A percentile compares a stretch with the other conserved stretches of the same genome.
These are phyloP conservation scores for Orchestes rusci DNA, from an alignment of 2,888 invertebrate species.

Conservation along the genomic window DNA sequence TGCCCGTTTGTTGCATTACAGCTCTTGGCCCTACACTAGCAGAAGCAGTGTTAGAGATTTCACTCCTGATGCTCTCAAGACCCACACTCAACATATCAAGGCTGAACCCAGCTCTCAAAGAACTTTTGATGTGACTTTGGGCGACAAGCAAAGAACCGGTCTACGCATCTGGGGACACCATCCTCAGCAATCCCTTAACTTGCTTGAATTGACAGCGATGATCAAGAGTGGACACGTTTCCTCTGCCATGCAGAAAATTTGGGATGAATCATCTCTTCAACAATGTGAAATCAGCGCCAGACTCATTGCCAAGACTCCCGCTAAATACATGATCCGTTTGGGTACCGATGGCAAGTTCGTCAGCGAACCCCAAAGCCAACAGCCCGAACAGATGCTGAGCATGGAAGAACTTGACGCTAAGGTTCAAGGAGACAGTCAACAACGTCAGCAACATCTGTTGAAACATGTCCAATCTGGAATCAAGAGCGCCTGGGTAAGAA, in stretches of 20 bases:
- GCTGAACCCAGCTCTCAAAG: constrained; percentile 32
- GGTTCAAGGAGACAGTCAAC: constrained; percentile 40
- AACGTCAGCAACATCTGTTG: constrained; percentile 49
- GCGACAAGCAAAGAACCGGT: constrained; percentile 48
- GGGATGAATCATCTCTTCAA: constrained; percentile 44
- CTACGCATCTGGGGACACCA: constrained; percentile 49
- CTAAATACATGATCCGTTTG: constrained; percentile 24
- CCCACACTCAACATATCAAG: constrained; percentile 45
- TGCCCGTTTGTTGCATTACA: constrained; percentile 51
- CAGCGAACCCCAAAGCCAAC: constrained; percentile 24
- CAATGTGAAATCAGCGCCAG: constrained; percentile 47
- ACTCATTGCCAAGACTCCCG: constrained; percentile 33
- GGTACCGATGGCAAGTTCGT: constrained; percentile 27
- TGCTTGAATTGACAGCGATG: constrained; percentile 37
- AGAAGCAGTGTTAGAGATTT: constrained; percentile 51
- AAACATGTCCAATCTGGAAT: constrained; percentile 52
- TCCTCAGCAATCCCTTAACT: constrained; percentile 45
- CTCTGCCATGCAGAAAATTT: constrained; percentile 31
- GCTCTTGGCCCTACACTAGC: constrained; percentile 59
- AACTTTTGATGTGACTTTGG: constrained; percentile 39
- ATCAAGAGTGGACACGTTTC: constrained; percentile 32
- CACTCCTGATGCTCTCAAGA: constrained; percentile 46
- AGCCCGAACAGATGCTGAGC: constrained; percentile 19
- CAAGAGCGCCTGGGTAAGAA: constrained; percentile 45
- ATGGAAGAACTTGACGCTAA: constrained; percentile 33